Evolutionary conservation across 2,888 invertebrate genomes (phyloP).

Genomic region (Lissonota sp.): DNA sequence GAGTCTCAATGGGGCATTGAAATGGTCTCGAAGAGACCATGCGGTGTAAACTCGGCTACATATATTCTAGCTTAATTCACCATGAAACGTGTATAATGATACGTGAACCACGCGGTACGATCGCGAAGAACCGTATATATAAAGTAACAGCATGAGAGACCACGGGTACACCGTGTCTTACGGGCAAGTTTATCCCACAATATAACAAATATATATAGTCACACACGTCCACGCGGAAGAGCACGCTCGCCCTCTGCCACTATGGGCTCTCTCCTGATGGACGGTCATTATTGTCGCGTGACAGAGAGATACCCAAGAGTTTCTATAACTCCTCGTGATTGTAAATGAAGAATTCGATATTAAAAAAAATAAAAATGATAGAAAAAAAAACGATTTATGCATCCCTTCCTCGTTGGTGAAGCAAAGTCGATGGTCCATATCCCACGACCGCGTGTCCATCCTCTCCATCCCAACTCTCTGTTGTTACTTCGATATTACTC

Average conservation of each 20-base stretch:
- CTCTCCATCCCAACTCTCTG: constrained; percentile 8
- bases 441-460: constrained; percentile 44
- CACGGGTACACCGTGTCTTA: no score
- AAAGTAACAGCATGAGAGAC: no score
- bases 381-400: constrained; percentile 14
- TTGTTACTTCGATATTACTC: constrained; percentile 34
- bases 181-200: neutral
- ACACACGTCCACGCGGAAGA: constrained; percentile 21
- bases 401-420: constrained; percentile 1
- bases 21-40: no score
- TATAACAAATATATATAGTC: neutral
- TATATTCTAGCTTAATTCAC: no score
- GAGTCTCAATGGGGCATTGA: no score
- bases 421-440: constrained; percentile 51
- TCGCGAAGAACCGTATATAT: no score
- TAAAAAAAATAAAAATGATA: neutral
- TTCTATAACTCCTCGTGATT: constrained; percentile 44
- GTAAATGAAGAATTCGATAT: constrained; percentile 34
- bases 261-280: constrained; percentile 24
- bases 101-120: no score
- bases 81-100: no score
- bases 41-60: no score
- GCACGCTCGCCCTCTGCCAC: constrained; percentile 38
- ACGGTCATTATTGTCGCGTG: constrained; percentile 56
- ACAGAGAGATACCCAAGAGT: constrained; percentile 29